Base-by-base conservation (phyloP, 1,140 invertebrate genomes). In the Myzus persicae region DNA sequence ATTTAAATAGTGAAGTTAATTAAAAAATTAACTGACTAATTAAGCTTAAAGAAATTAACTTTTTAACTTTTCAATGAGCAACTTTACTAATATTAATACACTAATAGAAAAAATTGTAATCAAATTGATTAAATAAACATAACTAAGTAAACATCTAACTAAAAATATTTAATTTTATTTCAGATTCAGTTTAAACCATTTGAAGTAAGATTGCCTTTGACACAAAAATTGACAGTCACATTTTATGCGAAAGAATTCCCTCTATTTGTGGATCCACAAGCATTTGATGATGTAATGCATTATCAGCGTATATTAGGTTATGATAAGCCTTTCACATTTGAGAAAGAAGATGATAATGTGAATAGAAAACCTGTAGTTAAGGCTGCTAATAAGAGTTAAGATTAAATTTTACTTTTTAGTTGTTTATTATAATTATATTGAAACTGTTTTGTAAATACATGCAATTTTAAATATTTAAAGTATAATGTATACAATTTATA, bases 251-350 rank as follows among this genome's bases (percentile, higher is more conserved):
- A 97, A 94, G 96, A 96, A 24, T 96, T 95, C 24, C 96, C 98
- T 3, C 94, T 98, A 0, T 98, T 99, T 94, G 95, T 99, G 26
- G 97, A 98, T 95, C 95, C 96, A 0, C 95, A 95, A 4, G 94
- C 96, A 31, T 99, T 99, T 94, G 95, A 95, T 18, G 96, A 97
- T 94, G 95, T 96, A 0, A 94, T 96, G 93, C 97, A 98, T 95
- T 99, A 98, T 95, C 96, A 96, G 59, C 97, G 96, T 94, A 96
- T 99, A 84, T 98, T 99, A 97, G 98, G 98, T 5, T 99, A 97
- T 95, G 98, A 99, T 94, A 98, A 98, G 95, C 98, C 98, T 18
- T 95, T 98, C 67, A 97, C 99, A 95, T 97, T 98, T 93, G 97
- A 97, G 1, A 51, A 46, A 31, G 26, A 81, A 95, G 94, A 97